Base-by-base conservation (phyloP, 2,797 vertebrate species). In the Phrynocephalus forsythii region DNA sequence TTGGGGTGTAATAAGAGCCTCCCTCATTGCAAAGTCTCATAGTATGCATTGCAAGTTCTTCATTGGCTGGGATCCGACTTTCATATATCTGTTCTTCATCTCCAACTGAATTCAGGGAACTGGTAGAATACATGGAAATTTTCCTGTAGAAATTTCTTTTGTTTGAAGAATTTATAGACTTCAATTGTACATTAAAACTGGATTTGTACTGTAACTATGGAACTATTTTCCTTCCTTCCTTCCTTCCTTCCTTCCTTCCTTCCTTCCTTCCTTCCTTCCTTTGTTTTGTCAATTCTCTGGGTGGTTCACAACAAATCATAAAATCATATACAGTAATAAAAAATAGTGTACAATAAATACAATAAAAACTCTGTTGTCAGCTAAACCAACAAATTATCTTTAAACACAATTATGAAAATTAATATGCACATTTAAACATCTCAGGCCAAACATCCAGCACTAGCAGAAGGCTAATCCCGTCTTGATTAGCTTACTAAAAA, bases 11-110 rank as follows among this genome's bases (percentile, higher is more conserved):
- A 89, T 92, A 93, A 93, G 94, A 93, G 88, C 91, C 81, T 30
- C n/a, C 68, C 30, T 88, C 91, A 4, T 71, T 94, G 91, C 93
- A 94, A 94, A 92, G 89, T 90, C 92, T 33, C 80, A 92, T 91
- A 92, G 91, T 92, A 87, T 77, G 69, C 91, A 92, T 89, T 93
- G 93, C 91, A 95, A 94, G 92, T 56, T 81, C 94, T 89, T 87
- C 92, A 91, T 93, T 92, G 90, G 66, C 91, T 86, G 86, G 86
- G 92, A 90, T 95, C 91, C 77, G 85, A 89, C 82, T 75, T 60
- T 56, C 91, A 84, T 94, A 92, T 92, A 91, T 90, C 90, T 91
- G 89, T 88, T 92, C 90, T 91, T 90, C 90, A 79, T 24, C 91
- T 87, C 87, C 60, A 63, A 63, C 60, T 63, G 15, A 63, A 13